Conservation (phyloP, 2,888 invertebrate species). For the Macaria liturata region DNA sequence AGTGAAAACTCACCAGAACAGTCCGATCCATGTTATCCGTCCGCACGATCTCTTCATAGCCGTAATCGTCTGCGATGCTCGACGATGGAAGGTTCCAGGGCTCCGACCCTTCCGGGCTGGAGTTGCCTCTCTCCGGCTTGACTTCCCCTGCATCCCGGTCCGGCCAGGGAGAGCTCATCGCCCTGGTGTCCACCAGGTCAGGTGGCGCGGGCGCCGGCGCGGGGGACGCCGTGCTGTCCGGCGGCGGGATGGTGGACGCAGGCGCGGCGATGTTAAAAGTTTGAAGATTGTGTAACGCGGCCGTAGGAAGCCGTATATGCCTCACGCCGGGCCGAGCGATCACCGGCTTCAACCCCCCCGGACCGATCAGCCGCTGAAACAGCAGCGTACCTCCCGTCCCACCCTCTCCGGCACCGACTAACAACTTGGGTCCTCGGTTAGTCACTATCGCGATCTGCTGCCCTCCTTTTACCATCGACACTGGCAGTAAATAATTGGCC, state of each 20-base stretch:
- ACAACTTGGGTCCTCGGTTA: conserved; percentile 84
- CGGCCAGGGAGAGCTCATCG: conserved; percentile 67
- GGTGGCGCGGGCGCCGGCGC: conserved; percentile 63
- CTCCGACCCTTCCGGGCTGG: conserved; percentile 70
- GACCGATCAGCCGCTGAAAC: conserved; percentile 86
- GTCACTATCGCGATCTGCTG: conserved; percentile 89
- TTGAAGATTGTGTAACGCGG: conserved; percentile 73
- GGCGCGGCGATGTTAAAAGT: conserved; percentile 63
- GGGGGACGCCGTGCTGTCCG: conserved; percentile 64
- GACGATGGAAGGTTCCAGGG: conserved; percentile 69
- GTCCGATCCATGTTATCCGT: conserved; percentile 71
- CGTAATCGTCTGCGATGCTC: conserved; percentile 61
- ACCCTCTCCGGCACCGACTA: conserved; percentile 70
- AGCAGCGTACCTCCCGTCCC: conserved; percentile 85
- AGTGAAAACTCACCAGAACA: conserved; percentile 66
- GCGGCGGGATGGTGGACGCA: conserved; percentile 57
- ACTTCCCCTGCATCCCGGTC: conserved; percentile 57
- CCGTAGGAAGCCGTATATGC: conserved; percentile 72
- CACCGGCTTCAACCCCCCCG: conserved; percentile 82
- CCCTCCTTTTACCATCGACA: conserved; percentile 88
- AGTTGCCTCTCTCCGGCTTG: conserved; percentile 59
- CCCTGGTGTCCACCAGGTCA: conserved; percentile 66
- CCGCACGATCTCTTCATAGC: conserved; percentile 71
- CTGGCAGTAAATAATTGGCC: conserved; percentile 88
- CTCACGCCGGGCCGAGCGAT: conserved; percentile 82